Conservation (phyloP, 2,888 invertebrate species). For the Timema podura region DNA sequence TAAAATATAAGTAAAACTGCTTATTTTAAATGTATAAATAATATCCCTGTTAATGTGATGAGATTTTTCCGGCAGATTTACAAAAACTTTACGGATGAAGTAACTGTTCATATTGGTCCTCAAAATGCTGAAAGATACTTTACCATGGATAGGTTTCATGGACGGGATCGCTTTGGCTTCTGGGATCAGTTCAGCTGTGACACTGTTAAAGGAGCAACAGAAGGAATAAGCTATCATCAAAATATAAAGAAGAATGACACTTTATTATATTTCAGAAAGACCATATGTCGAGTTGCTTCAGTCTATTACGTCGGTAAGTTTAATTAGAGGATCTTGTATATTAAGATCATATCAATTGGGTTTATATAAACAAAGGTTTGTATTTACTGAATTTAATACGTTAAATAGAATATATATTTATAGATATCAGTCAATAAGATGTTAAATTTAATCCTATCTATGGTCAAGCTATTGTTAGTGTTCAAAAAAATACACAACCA, state of each 20-base stretch:
- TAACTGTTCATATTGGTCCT: slow-evolving; percentile 60
- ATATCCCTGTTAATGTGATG: not conserved
- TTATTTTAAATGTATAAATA: not conserved
- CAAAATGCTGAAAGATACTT: slow-evolving; percentile 58
- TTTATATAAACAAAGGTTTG: no score
- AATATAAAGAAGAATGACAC: slow-evolving; percentile 53
- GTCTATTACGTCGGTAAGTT: slow-evolving; percentile 53
- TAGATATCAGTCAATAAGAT: no score
- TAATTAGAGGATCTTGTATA: no score
- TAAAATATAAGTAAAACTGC: not conserved
- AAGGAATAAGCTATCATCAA: slow-evolving; percentile 60
- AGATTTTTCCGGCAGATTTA: slow-evolving; percentile 53
- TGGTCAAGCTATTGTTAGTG: no score
- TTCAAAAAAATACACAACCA: no score
- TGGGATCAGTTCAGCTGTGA: slow-evolving; percentile 56
- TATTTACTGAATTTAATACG: no score
- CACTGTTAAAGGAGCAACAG: slow-evolving; percentile 57
- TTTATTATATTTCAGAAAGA: slow-evolving; percentile 62
- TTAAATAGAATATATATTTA: no score
- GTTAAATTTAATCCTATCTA: no score
- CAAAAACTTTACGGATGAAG: slow-evolving; percentile 54
- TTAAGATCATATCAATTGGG: no score
- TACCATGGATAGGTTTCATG: slow-evolving; percentile 56
- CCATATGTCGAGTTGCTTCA: slow-evolving; percentile 59
- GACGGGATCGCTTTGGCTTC: slow-evolving; percentile 53